Percentiles rank a stretch among this genome's conserved stretches.
Evolutionary conservation across 2,888 invertebrate species (phyloP).

Genomic region (Synergus japonicus): DNA sequence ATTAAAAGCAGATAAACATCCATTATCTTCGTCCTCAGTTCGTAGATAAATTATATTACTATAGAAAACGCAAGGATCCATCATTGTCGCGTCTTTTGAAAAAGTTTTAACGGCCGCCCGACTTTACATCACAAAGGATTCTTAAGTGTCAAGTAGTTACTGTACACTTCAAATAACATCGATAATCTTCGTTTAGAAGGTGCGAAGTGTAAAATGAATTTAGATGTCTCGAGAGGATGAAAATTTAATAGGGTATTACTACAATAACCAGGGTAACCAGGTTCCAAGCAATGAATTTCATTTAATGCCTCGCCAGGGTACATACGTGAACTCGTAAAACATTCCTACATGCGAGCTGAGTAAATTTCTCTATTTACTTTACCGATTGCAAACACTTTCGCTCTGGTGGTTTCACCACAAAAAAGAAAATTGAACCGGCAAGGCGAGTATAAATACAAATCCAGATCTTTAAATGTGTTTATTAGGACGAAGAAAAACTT

Average conservation of each 20-base stretch:
- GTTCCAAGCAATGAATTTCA: constrained; percentile 27
- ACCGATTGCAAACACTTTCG: constrained; percentile 14
- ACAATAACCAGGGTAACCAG: background rate
- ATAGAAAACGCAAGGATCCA: background rate
- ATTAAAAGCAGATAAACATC: background rate
- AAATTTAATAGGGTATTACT: constrained; percentile 36
- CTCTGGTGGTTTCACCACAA: background rate
- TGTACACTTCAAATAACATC: constrained; percentile 44
- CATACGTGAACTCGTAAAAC: constrained; percentile 35
- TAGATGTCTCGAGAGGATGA: constrained; percentile 43
- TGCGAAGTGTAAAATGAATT: constrained; percentile 50
- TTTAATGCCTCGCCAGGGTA: constrained; percentile 27
- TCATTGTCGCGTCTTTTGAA: background rate
- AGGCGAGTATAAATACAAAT: background rate
- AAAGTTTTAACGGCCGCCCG: background rate
- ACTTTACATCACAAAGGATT: background rate
- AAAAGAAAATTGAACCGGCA: background rate
- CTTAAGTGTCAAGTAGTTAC: background rate
- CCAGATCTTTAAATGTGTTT: background rate
- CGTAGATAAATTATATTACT: background rate
- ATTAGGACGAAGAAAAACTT: no score
- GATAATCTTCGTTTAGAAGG: constrained; percentile 47
- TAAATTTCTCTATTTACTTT: constrained; percentile 29
- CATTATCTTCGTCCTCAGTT: background rate
- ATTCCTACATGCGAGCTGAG: constrained; percentile 13